Conservation (phyloP, 2,797 vertebrate genomes). For the Tangara arthus region DNA sequence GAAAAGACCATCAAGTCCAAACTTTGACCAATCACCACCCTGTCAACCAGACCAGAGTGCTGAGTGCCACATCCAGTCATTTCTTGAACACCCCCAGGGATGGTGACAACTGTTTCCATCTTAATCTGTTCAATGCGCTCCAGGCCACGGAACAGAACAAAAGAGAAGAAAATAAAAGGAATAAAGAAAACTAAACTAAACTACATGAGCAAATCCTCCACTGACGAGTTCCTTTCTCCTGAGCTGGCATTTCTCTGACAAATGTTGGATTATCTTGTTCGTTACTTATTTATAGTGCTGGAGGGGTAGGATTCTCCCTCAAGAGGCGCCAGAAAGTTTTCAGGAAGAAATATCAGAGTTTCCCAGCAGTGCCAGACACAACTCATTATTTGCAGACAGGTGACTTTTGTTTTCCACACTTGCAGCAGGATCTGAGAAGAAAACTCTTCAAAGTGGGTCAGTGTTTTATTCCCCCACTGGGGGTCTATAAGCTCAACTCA, state of each 20-base stretch:
- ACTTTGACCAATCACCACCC: background rate
- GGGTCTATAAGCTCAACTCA: background rate
- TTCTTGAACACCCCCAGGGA: background rate
- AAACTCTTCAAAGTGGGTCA: conserved; percentile 42
- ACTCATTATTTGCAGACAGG: background rate
- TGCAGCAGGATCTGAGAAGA: background rate
- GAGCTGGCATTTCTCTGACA: conserved; percentile 48
- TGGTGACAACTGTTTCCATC: background rate
- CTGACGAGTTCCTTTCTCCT: background rate
- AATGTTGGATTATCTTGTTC: conserved; percentile 3
- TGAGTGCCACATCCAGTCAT: background rate
- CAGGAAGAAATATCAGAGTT: background rate
- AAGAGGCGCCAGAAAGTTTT: background rate
- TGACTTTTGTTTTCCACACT: background rate
- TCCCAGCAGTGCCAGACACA: background rate
- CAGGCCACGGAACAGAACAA: background rate
- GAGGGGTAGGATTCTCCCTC: conserved; percentile 13
- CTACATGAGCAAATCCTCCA: background rate
- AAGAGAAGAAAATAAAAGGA: background rate
- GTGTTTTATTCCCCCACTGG: background rate
- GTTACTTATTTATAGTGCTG: conserved; percentile 47
- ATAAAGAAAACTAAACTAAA: conserved; percentile 12
- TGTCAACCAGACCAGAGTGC: background rate
- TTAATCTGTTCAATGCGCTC: background rate
- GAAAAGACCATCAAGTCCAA: background rate